Evolutionary conservation across 2,113 vertebrate species (phyloP), one percentile per base, ranked within the genome.

Genomic region (Accipiter cooperii): DNA sequence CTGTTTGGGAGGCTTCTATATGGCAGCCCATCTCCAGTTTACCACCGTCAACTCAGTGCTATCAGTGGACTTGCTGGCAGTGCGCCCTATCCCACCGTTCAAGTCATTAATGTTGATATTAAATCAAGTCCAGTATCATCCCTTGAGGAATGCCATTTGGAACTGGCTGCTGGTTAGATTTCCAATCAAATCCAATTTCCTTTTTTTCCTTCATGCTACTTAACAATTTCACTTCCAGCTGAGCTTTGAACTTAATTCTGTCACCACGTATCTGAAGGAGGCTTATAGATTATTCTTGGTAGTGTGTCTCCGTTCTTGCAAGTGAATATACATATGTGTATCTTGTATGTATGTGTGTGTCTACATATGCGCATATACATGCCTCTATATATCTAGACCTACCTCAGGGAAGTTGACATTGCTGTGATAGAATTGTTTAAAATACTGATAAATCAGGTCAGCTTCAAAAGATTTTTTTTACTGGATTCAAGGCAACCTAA

Each of bases 251-350:
- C 4, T 40, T 47, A 80, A 40, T 73, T 73, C 34, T 57, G 19
- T 42, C n/a, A 5, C 5, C 46, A 15, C 13, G 12, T 40, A 68
- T 15, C 25, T 84, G 49, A 17, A 78, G 51, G 17, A 71, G 17
- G 31, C 4, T 42, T 55, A 22, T 2, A 31, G 31, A 34, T 73
- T 34, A 29, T 26, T 26, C 29, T 42, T 42, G 7, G 40, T 18
- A 49, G 29, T 0, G 1, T 19, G 13, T 61, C 69, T 75, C 46
- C 38, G 17, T 40, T n/a, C 3, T 66, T 40, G n/a, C n/a, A 68
- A 47, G 34, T 17, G 21, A 65, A 64, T 28, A 22, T 24, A 24
- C 0, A 0, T 51, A 8, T 6, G 3, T 18, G 10, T 36, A 33
- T 44, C 33, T 46, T 51, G 12, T 49, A 73, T 21, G 18, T 42